Conservation (phyloP, 64 coral and sea anemone genomes). For the Montipora efflorescens region DNA sequence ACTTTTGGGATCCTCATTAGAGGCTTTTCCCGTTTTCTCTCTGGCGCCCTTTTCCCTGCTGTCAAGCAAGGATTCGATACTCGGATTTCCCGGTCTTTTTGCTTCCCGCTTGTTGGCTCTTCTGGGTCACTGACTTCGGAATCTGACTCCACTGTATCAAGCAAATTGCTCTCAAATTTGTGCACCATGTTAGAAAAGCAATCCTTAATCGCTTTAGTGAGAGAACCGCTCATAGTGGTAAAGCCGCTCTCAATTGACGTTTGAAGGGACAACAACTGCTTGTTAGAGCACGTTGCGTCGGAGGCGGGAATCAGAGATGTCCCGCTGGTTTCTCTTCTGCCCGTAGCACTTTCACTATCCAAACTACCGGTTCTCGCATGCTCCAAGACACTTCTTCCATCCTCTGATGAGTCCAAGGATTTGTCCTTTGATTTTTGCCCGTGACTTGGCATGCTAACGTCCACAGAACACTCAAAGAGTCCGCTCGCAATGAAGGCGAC, state of each 20-base stretch:
- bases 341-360: background rate
- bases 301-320: slow-evolving; percentile 1
- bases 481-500: background rate
- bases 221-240: background rate
- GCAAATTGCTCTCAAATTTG: background rate
- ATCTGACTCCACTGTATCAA: background rate
- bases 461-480: background rate
- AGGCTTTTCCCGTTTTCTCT: background rate
- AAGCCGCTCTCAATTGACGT: background rate
- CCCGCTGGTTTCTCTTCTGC: background rate
- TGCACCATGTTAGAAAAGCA: background rate
- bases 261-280: slow-evolving; percentile 6
- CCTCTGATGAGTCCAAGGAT: background rate
- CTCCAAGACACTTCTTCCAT: background rate
- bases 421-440: background rate
- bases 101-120: background rate
- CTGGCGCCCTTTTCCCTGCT: background rate
- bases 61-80: background rate
- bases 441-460: too few species aligned
- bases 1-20: background rate
- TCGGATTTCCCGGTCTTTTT: background rate
- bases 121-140: background rate
- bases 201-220: background rate
- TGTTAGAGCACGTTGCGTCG: slow-evolving; percentile 5
- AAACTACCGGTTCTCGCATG: background rate